These are phyloP conservation scores for Rattus rattus DNA, from an alignment of 2,113 vertebrate genomes.

Conservation along the genomic window DNA sequence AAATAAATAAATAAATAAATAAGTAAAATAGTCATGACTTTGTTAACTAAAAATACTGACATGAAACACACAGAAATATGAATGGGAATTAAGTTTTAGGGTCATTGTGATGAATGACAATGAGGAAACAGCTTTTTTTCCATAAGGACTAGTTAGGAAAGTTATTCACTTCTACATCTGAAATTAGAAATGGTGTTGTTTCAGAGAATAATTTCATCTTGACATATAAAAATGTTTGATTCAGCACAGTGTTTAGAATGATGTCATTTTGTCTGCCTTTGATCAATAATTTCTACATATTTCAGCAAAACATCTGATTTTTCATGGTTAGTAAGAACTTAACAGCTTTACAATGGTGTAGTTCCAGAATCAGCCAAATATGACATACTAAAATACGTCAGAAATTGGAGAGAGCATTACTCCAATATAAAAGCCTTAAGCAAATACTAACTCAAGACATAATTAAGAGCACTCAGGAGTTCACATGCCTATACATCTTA, in stretches of 20 bases:
- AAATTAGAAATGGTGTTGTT: not conserved
- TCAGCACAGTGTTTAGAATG: not conserved
- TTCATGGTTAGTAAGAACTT: not conserved
- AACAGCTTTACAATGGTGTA: not conserved
- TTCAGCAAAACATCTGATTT: not conserved
- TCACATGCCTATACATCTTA: constrained; percentile 35
- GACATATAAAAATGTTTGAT: not conserved
- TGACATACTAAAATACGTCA: not conserved
- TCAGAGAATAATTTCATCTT: not conserved
- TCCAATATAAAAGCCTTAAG: constrained; percentile 62
- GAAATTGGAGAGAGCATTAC: constrained; percentile 52
- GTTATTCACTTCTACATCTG: not conserved
- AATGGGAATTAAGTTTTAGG: not conserved
- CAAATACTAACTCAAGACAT: constrained; percentile 69
- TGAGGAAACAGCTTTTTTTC: not conserved
- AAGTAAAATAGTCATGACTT: not conserved
- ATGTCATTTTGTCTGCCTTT: not conserved
- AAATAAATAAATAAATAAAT: not conserved
- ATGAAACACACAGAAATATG: not conserved
- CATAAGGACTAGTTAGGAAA: not conserved
- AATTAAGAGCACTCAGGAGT: constrained; percentile 65
- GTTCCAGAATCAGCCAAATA: not conserved
- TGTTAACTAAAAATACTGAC: not conserved
- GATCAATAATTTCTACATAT: not conserved
- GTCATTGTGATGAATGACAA: not conserved